Evolutionary conservation across 2,888 invertebrate species (phyloP), one percentile per base, ranked within the genome.

Genomic region (Helobdella robusta): DNA sequence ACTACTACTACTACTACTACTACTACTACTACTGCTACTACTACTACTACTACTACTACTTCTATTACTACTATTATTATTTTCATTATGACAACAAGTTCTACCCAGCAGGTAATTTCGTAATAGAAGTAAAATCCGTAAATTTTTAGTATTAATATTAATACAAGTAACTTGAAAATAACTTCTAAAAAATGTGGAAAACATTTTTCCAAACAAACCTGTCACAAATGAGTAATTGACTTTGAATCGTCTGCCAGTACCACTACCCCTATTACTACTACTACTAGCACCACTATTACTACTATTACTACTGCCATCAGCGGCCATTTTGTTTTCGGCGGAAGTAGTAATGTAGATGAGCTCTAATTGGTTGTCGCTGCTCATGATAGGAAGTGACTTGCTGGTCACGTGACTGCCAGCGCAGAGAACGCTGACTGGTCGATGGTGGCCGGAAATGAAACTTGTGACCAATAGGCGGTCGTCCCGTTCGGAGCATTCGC

Each of bases 341-440:
- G 62, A 62, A 30, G 20, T n/a, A 32, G 20, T n/a, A n/a, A n/a
- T n/a, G 34, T 50, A 62, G 62, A 62, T 28, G 2, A 62, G 18
- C 46, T 62, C 62, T 18, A 62, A 28, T 46, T 62, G 62, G 62
- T 62, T 62, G 50, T 62, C 62, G 50, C n/a, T 30, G 34, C 62
- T 62, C 62, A 62, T 62, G 50, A 62, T 30, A 30, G 62, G 62
- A 30, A 62, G 62, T 4, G 5, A 23, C 23, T 50, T 30, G 62
- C 30, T 30, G 56, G 32, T n/a, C 30, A 30, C 56, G 32, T 32
- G n/a, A 1, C 30, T 25, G 62, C 15, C 28, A 32, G 54, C 30
- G 20, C 62, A 62, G 4, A 62, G 50, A 20, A 62, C 23, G 48
- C 23, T 20, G 30, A 48, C 50, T 48, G 32, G 30, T n/a, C 32